These are phyloP conservation scores for Oostethus manadensis DNA, from an alignment of 2,113 vertebrate genomes.

Conservation along the genomic window DNA sequence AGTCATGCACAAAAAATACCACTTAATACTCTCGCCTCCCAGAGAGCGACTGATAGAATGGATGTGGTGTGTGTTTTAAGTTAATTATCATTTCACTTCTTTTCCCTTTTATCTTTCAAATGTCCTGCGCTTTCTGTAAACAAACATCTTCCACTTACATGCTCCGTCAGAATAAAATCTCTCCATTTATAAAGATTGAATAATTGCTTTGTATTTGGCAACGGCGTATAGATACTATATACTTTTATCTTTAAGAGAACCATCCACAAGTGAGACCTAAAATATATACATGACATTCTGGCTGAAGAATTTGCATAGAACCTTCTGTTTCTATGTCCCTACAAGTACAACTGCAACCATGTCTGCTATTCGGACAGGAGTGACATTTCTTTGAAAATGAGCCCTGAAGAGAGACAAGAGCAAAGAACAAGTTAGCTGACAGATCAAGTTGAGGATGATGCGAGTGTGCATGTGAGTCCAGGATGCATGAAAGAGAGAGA, in stretches of 20 bases:
- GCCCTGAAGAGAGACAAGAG: slow-evolving; percentile 47
- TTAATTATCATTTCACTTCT: slow-evolving; percentile 38
- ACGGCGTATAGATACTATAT: slow-evolving; percentile 62
- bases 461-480: slow-evolving; percentile 29
- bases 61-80: slow-evolving; percentile 47
- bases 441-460: slow-evolving; percentile 37
- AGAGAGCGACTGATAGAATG: slow-evolving; percentile 53
- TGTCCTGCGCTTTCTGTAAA: slow-evolving; percentile 51
- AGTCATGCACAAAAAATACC: slow-evolving; percentile 54
- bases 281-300: slow-evolving; percentile 65
- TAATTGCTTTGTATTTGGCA: slow-evolving; percentile 62
- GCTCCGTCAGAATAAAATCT: slow-evolving; percentile 36
- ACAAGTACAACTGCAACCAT: slow-evolving; percentile 59
- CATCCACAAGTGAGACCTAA: slow-evolving; percentile 55
- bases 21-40: slow-evolving; percentile 44
- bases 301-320: slow-evolving; percentile 76
- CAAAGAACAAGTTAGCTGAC: slow-evolving; percentile 54
- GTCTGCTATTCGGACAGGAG: slow-evolving; percentile 56
- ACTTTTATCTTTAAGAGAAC: slow-evolving; percentile 52
- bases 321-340: slow-evolving; percentile 67
- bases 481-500: slow-evolving; percentile 49
- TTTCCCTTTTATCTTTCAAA: slow-evolving; percentile 56
- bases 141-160: slow-evolving; percentile 41
- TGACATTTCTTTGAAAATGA: slow-evolving; percentile 50
- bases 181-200: slow-evolving; percentile 49